Evolutionary conservation across 2,113 vertebrate genomes (phyloP).

Genomic region (Lagopus leucura): DNA sequence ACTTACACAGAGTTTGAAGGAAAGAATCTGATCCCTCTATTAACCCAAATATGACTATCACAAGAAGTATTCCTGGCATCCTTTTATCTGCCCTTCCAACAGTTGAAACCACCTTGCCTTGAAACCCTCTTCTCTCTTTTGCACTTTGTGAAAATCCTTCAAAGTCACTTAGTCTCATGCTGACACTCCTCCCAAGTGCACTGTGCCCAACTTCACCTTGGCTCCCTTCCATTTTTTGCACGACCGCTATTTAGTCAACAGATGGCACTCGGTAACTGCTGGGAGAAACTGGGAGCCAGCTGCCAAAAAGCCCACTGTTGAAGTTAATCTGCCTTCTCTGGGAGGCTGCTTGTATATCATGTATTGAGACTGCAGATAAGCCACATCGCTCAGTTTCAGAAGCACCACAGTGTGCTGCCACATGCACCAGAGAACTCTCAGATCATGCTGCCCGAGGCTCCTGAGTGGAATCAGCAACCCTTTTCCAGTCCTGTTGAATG

Average conservation of each 20-base stretch:
- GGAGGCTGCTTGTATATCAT: not conserved
- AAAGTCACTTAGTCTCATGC: not conserved
- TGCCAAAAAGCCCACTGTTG: not conserved
- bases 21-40: not conserved
- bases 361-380: not conserved
- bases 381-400: fast-evolving
- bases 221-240: constrained; percentile 34
- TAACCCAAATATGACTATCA: not conserved
- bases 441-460: not conserved
- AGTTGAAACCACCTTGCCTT: not conserved
- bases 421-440: not conserved
- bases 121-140: not conserved
- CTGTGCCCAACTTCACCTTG: not conserved
- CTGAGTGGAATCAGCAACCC: not conserved
- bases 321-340: not conserved
- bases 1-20: not conserved
- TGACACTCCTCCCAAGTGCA: not conserved
- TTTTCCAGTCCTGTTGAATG: fast-evolving
- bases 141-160: not conserved
- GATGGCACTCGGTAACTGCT: constrained; percentile 59
- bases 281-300: not conserved
- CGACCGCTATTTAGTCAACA: constrained; percentile 3
- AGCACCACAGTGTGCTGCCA: fast-evolving
- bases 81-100: not conserved
- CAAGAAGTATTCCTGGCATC: not conserved